Evolutionary conservation across 2,888 invertebrate genomes (phyloP), one percentile per base, ranked within the genome.

Genomic region (Scaptomyza tumidula): DNA sequence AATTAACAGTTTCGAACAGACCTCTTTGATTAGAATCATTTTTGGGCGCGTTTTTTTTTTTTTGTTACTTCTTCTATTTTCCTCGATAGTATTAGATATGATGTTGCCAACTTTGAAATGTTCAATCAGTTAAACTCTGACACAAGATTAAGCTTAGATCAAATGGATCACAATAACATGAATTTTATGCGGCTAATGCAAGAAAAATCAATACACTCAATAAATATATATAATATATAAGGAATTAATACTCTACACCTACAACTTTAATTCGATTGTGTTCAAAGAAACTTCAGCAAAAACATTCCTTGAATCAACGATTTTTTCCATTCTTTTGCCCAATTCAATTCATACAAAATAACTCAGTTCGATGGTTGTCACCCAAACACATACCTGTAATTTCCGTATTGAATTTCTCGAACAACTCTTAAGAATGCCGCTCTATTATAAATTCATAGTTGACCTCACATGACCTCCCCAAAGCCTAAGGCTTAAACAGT

Each of bases 21-120:
- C 82, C 52, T 69, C 67, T 80, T 79, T 84, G 83, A 84, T 84
- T 82, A 86, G 88, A 84, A 84, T 84, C 83, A 88, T 79, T 78
- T 86, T 85, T 84, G 83, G 83, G 83, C 88, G 83, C 88, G 83
- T 82, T 77, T 80, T 55, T 35, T 49, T 10, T 49, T 56, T 64
- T 49, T 0, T 33, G 27, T 33, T 35, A 9, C 27, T 11, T 10
- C 33, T 9, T 49, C 27, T 27, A 16, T 31, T 31, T n/a, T 54
- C 4, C 0, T 10, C 41, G 39, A 53, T 59, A 13, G 58, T 62
- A 13, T 60, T 53, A 67, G 67, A 71, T 72, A 56, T 65, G 61
- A 62, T 65, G 55, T 44, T 49, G 52, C 54, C 11, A 16, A 24
- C 48, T 55, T 45, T 44, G 19, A 57, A 58, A 58, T 67, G 24